These are phyloP conservation scores for Parazoanthus atlanticus DNA, from an alignment of 92 coral and sea anemone species.

Conservation along the genomic window DNA sequence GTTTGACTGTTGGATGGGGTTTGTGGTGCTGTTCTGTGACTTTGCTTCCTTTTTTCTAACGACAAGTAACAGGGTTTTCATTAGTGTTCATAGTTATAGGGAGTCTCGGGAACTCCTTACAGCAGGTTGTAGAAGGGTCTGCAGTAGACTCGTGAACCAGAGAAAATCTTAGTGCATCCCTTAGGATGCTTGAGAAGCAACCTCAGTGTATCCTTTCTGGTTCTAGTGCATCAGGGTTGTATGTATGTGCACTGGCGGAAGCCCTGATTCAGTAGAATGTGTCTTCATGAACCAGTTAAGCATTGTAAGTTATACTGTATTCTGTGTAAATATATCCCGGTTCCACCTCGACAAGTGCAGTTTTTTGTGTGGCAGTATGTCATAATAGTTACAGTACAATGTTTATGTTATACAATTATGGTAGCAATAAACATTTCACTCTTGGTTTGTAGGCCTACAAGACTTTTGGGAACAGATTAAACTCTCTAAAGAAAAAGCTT, in stretches of 20 bases:
- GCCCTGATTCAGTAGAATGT: no score
- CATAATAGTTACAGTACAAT: neutral
- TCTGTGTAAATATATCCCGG: neutral
- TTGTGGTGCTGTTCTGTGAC: neutral
- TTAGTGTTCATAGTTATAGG: neutral
- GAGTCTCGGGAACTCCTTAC: no score
- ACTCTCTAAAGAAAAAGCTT: constrained; percentile 91
- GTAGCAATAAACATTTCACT: neutral
- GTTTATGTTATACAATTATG: neutral
- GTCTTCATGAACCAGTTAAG: neutral
- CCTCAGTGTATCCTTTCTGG: no score
- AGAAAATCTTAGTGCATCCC: no score
- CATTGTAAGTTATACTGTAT: neutral
- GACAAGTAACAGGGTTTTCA: neutral
- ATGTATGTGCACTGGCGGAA: neutral
- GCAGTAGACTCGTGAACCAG: no score
- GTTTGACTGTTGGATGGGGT: constrained; percentile 25
- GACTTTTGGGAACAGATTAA: constrained; percentile 95
- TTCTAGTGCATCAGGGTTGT: no score
- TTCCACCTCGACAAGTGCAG: neutral
- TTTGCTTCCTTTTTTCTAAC: no score
- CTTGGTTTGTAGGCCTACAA: constrained; percentile 82
- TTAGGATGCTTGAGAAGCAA: no score
- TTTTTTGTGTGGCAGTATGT: neutral
- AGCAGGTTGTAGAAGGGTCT: no score